Conservation (phyloP, 2,888 invertebrate genomes). For the Melikaiella ostensackeni region DNA sequence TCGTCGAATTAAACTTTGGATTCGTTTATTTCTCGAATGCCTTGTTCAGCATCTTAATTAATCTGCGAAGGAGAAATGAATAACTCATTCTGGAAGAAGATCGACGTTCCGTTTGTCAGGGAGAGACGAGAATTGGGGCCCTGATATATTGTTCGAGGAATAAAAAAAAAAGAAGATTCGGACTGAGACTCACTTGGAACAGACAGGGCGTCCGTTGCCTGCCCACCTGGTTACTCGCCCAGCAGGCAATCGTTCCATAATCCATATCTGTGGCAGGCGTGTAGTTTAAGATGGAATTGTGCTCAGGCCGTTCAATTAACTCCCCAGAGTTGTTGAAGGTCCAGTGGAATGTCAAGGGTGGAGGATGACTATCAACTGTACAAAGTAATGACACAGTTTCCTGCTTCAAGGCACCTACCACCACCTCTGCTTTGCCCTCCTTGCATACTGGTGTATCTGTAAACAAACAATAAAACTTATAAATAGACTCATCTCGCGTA, state of each 20-base stretch:
- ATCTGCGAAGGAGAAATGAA: slow-evolving; percentile 27
- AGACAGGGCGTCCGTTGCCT: slow-evolving; percentile 90
- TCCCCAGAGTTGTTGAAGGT: slow-evolving; percentile 95
- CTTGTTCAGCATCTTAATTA: slow-evolving; percentile 35
- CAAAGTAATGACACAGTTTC: slow-evolving; percentile 92
- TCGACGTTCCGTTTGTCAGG: slow-evolving; percentile 33
- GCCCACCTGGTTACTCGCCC: slow-evolving; percentile 91
- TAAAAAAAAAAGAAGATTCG: slow-evolving; percentile 36
- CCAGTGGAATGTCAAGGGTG: slow-evolving; percentile 92
- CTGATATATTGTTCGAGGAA: slow-evolving; percentile 36
- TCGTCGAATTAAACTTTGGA: not conserved
- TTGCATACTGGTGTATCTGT: slow-evolving; percentile 71
- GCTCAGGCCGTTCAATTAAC: slow-evolving; percentile 86
- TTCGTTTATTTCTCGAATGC: not conserved
- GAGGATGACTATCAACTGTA: slow-evolving; percentile 93
- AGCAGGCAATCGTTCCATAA: slow-evolving; percentile 93
- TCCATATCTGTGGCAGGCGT: slow-evolving; percentile 92
- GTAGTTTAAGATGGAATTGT: slow-evolving; percentile 87
- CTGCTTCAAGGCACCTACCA: slow-evolving; percentile 89
- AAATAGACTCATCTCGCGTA: no score
- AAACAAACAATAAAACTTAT: slow-evolving; percentile 44
- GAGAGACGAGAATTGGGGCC: slow-evolving; percentile 7
- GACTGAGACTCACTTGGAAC: slow-evolving; percentile 82
- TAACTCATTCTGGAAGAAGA: slow-evolving; percentile 25
- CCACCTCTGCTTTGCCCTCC: slow-evolving; percentile 87